A percentile compares a stretch with the other conserved stretches of the same genome.
These are phyloP conservation scores for Muntiacus reevesi DNA, from an alignment of 2,113 vertebrate genomes.

Conservation along the genomic window DNA sequence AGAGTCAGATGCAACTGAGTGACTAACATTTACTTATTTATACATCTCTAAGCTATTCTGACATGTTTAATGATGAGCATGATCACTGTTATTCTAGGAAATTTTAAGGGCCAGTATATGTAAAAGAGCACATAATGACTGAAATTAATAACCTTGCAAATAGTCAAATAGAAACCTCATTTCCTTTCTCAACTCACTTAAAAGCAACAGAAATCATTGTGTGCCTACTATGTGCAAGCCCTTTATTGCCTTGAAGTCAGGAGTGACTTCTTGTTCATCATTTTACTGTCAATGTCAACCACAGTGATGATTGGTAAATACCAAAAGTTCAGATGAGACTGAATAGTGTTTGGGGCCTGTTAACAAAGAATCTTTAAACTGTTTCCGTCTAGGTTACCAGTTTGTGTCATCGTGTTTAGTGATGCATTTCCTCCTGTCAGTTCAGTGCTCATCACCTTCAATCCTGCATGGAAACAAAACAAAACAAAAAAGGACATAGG, in stretches of 20 bases:
- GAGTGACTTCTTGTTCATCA: neutral
- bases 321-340: neutral
- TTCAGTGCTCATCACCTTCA: neutral
- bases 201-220: neutral
- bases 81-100: neutral
- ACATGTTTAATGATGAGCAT: neutral
- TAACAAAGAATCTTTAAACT: neutral
- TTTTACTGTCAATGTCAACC: neutral
- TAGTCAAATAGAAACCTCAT: neutral
- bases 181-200: neutral
- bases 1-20: neutral
- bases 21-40: neutral
- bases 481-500: neutral
- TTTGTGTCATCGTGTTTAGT: neutral
- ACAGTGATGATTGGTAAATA: neutral
- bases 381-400: neutral
- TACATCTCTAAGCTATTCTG: neutral
- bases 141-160: neutral
- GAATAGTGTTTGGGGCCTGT: neutral
- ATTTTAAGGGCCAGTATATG: neutral
- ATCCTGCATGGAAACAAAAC: neutral
- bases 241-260: neutral
- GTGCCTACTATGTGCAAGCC: neutral
- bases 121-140: neutral
- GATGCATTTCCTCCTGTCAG: neutral